Evolutionary conservation across 2,113 vertebrate species (phyloP), one percentile per base, ranked within the genome.

Genomic region (Python bivittatus): DNA sequence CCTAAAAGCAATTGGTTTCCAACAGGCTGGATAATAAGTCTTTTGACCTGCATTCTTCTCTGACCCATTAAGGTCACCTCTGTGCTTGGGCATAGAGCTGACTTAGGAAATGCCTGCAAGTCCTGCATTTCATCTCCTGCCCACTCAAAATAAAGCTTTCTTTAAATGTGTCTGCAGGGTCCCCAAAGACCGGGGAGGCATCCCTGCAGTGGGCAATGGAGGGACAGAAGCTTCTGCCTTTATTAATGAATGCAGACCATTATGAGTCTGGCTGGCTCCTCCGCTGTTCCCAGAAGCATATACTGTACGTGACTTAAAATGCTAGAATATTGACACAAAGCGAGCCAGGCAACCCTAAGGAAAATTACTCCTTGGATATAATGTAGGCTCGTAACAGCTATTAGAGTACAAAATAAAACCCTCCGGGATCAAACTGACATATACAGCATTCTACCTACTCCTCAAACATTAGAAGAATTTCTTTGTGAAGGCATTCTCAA

Each of bases 181-280:
- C 98, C 99, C 99, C 93, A 92, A 97, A 97, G 99, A 98, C 98
- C 97, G 92, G 95, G 96, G 98, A 99, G 98, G 98, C 98, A 98
- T 99, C 98, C 98, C 98, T 98, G 98, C 97, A 97, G 98, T 98
- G 98, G 98, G 98, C 97, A 98, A 98, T 97, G 98, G 98, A 98
- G 99, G 98, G 99, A 98, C 98, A 99, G 98, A 98, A 98, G 98
- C 98, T 97, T 98, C 98, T 98, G 99, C 98, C 98, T 99, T 98
- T 99, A 99, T 99, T 99, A 99, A 99, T 99, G 99, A 99, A 99
- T 99, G 98, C 98, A 98, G 99, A 98, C 99, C 99, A 99, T 99
- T 99, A 99, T 98, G 98, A 99, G 99, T 99, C 99, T 99, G 98
- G 98, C 98, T 98, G 98, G 98, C 98, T 99, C 99, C 98, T 98